A percentile compares a stretch with the other conserved stretches of the same genome.
phyloP scores from a whole-genome alignment of 2,888 invertebrate genomes.

The Apamea crenata region DNA sequence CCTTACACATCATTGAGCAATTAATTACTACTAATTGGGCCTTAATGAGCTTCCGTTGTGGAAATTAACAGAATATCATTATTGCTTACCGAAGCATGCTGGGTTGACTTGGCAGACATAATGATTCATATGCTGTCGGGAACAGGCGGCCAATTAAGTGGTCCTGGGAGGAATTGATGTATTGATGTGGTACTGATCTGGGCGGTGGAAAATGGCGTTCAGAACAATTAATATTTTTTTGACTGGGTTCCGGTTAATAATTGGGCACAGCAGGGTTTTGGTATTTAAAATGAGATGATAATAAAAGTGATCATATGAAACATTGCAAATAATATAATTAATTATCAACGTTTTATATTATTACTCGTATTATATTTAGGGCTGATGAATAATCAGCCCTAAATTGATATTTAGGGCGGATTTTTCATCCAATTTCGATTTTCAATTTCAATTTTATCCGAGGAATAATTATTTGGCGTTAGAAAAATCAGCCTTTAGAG shows the following conservation, averaged over 20 bases:
- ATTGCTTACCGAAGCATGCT: conserved; percentile 35
- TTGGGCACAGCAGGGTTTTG: background rate
- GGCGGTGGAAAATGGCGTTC: conserved; percentile 12
- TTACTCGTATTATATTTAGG: too few species aligned
- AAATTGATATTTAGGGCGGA: too few species aligned
- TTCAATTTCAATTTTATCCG: too few species aligned
- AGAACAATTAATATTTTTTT: conserved; percentile 4
- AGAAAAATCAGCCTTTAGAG: too few species aligned
- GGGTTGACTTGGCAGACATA: conserved; percentile 21
- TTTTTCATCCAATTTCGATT: too few species aligned
- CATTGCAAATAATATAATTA: too few species aligned
- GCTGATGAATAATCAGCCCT: too few species aligned
- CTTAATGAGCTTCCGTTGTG: conserved; percentile 31
- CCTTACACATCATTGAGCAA: conserved; percentile 19
- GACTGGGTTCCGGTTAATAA: background rate
- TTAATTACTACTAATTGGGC: conserved; percentile 42
- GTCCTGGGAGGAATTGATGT: conserved; percentile 32
- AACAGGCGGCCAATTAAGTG: conserved; percentile 56
- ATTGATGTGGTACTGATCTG: conserved; percentile 3
- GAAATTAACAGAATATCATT: conserved; percentile 51
- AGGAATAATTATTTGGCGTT: too few species aligned
- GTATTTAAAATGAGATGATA: background rate
- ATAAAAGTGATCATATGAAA: background rate
- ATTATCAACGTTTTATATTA: background rate
- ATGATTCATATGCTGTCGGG: conserved; percentile 44